A percentile compares a stretch with the other conserved stretches of the same genome.
These are phyloP conservation scores for Xiphydria camelus DNA, from an alignment of 2,888 invertebrate genomes.

Conservation along the genomic window DNA sequence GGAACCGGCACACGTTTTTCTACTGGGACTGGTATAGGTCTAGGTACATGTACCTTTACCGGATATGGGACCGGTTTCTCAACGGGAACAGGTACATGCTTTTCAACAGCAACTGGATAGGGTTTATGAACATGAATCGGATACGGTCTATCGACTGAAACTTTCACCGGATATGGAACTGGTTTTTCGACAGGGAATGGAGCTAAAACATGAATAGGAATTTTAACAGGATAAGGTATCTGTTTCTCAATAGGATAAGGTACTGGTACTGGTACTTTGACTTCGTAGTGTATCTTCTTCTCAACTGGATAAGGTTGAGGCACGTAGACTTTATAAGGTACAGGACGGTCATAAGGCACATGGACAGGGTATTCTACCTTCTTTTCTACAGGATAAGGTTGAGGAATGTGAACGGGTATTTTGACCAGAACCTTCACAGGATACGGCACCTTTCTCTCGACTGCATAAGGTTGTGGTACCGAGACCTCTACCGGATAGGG, in stretches of 20 bases:
- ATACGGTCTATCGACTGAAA: slow-evolving; percentile 70
- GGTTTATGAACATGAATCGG: slow-evolving; percentile 71
- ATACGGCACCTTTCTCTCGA: slow-evolving; percentile 53
- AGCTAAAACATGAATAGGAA: slow-evolving; percentile 73
- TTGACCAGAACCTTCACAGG: slow-evolving; percentile 54
- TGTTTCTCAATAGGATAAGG: slow-evolving; percentile 63
- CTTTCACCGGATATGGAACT: slow-evolving; percentile 72
- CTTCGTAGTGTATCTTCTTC: slow-evolving; percentile 47
- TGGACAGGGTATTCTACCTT: slow-evolving; percentile 54
- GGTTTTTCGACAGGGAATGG: slow-evolving; percentile 77
- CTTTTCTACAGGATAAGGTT: slow-evolving; percentile 56
- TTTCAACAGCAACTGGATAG: slow-evolving; percentile 72
- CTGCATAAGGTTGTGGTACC: slow-evolving; percentile 65
- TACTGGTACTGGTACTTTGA: slow-evolving; percentile 50
- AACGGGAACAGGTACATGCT: slow-evolving; percentile 75
- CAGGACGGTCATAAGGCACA: slow-evolving; percentile 52
- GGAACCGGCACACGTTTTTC: slow-evolving; percentile 77
- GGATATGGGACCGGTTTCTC: slow-evolving; percentile 62
- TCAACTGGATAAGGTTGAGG: slow-evolving; percentile 55
- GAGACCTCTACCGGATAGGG: slow-evolving; percentile 63
- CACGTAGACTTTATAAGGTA: slow-evolving; percentile 55
- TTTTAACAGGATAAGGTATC: slow-evolving; percentile 70
- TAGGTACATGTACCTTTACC: slow-evolving; percentile 57
- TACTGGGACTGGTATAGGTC: slow-evolving; percentile 74
- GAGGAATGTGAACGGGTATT: slow-evolving; percentile 59